Percentiles rank a stretch among this genome's conserved stretches.
phyloP scores from a whole-genome alignment of 2,113 vertebrate species.

The Ictidomys tridecemlineatus region DNA sequence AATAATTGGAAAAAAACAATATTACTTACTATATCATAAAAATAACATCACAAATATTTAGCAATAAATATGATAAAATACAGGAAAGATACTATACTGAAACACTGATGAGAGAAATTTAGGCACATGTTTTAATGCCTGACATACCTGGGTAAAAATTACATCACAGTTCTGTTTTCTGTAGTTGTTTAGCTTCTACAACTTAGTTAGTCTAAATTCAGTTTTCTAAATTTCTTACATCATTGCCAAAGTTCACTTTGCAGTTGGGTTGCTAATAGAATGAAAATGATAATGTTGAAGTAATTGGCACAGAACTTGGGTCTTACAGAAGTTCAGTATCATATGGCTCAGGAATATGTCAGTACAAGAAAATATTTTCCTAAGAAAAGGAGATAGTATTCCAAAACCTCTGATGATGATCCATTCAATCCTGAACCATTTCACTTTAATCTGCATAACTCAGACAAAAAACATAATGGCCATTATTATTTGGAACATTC shows the following conservation, averaged over 20 bases:
- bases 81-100: background rate
- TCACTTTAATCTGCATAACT: background rate
- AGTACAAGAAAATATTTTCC: background rate
- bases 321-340: background rate
- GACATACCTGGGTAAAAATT: background rate
- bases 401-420: background rate
- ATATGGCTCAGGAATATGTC: background rate
- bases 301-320: background rate
- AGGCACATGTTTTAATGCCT: background rate
- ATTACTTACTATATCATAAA: background rate
- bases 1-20: background rate
- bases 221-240: background rate
- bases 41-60: conserved; percentile 11
- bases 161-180: background rate
- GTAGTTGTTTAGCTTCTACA: background rate
- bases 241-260: conserved; percentile 2
- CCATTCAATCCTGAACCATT: background rate
- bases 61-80: background rate
- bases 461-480: background rate
- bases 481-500: background rate
- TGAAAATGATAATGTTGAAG: background rate
- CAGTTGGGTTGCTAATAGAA: background rate
- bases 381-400: background rate
- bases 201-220: background rate
- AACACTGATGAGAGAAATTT: background rate